phyloP scores from a whole-genome alignment of 2,113 vertebrate species.

The Scortum barcoo region DNA sequence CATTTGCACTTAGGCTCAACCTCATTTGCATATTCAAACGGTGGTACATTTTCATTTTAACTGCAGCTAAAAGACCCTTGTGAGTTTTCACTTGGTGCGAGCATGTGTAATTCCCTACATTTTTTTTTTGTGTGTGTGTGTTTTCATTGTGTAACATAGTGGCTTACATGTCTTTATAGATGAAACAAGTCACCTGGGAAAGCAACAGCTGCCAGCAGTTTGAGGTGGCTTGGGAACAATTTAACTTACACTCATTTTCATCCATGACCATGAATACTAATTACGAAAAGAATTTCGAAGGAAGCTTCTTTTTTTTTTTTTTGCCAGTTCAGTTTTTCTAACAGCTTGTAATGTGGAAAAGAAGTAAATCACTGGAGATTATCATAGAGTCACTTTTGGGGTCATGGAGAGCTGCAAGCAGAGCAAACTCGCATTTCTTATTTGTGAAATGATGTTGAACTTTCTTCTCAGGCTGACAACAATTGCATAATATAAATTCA shows the following conservation, averaged over 20 bases:
- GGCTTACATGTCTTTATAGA: conserved; percentile 71
- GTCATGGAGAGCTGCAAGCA: not conserved
- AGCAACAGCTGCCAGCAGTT: conserved; percentile 75
- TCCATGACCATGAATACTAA: conserved; percentile 71
- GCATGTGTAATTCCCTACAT: conserved; percentile 33
- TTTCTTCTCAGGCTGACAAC: conserved; percentile 24
- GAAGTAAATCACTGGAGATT: conserved; percentile 26
- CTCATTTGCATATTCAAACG: conserved; percentile 46
- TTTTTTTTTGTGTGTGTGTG: no score
- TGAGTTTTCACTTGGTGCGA: conserved; percentile 39
- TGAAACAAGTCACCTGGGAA: conserved; percentile 79
- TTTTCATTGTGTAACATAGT: conserved; percentile 41
- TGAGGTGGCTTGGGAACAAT: conserved; percentile 70
- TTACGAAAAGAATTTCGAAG: conserved; percentile 32
- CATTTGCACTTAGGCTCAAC: not conserved
- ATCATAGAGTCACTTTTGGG: conserved; percentile 9
- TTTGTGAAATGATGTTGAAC: conserved; percentile 36
- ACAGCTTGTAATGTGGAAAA: conserved; percentile 40
- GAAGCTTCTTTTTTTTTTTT: conserved; percentile 6
- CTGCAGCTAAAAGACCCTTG: conserved; percentile 30
- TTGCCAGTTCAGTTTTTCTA: conserved; percentile 24
- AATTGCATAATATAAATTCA: conserved; percentile 47
- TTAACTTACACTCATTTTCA: conserved; percentile 62
- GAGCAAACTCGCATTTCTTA: conserved; percentile 22
- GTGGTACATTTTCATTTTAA: conserved; percentile 7